phyloP scores from a whole-genome alignment of 2,888 invertebrate species.

The Alloscopus bannaensis region DNA sequence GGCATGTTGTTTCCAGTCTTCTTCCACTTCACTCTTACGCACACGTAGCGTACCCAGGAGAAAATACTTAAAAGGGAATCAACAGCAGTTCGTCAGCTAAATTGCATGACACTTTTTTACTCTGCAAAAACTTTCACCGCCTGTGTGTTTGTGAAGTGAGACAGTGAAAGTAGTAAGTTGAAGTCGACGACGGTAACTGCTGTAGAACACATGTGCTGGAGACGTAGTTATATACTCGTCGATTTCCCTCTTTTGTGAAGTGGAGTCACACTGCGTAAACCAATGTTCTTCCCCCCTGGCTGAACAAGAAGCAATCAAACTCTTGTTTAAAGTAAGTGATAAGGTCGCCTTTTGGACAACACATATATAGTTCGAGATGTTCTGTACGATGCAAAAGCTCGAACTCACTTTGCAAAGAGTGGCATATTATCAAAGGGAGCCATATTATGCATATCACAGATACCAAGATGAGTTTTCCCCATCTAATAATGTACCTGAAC shows the following conservation, averaged over 20 bases:
- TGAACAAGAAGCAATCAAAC: slow-evolving; percentile 56
- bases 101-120: slow-evolving; percentile 51
- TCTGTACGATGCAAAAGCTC: no score
- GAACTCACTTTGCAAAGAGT: no score
- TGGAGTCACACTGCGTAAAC: slow-evolving; percentile 36
- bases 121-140: background rate
- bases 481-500: no score
- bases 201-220: no score
- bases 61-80: slow-evolving; percentile 8
- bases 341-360: slow-evolving; percentile 18
- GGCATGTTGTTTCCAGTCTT: slow-evolving; percentile 26
- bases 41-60: no score
- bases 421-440: no score
- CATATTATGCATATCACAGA: no score
- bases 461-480: no score
- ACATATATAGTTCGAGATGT: no score
- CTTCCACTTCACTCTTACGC: no score
- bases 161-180: background rate
- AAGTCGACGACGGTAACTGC: slow-evolving; percentile 10
- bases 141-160: slow-evolving; percentile 10
- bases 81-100: slow-evolving; percentile 46
- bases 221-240: background rate
- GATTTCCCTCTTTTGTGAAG: slow-evolving; percentile 34
- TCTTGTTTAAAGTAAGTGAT: slow-evolving; percentile 42
- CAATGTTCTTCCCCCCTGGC: slow-evolving; percentile 22